These are phyloP conservation scores for Athalia circularis DNA, from an alignment of 2,888 invertebrate species.

Conservation along the genomic window DNA sequence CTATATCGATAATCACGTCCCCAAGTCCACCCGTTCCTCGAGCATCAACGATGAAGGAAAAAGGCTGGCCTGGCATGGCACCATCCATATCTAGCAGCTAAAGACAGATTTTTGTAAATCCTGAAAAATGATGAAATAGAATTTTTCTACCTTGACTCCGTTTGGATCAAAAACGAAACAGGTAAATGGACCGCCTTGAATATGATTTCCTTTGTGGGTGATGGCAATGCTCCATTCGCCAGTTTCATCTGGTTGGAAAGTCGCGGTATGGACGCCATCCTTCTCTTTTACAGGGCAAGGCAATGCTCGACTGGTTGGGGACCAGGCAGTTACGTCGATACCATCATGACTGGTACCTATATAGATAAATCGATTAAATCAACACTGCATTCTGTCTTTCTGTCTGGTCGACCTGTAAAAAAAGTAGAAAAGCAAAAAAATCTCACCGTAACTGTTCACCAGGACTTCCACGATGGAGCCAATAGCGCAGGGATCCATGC, in stretches of 20 bases:
- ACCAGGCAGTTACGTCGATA: slow-evolving; percentile 93
- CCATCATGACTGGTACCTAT: slow-evolving; percentile 77
- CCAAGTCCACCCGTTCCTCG: slow-evolving; percentile 89
- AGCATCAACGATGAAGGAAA: slow-evolving; percentile 87
- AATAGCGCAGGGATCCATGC: slow-evolving; percentile 96
- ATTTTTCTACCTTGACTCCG: slow-evolving; percentile 81
- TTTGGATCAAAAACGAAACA: slow-evolving; percentile 97
- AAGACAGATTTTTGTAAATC: slow-evolving; percentile 36
- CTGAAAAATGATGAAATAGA: background rate
- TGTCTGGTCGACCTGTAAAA: background rate
- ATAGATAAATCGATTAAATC: slow-evolving; percentile 15
- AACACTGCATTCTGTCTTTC: background rate
- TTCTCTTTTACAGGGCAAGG: slow-evolving; percentile 89
- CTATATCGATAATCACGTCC: slow-evolving; percentile 91
- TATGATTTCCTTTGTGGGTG: slow-evolving; percentile 96
- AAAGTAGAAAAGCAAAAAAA: slow-evolving; percentile 31
- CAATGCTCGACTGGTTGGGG: slow-evolving; percentile 90
- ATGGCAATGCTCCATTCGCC: slow-evolving; percentile 98
- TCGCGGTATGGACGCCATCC: slow-evolving; percentile 95
- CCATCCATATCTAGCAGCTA: slow-evolving; percentile 85
- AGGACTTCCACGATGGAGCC: slow-evolving; percentile 97
- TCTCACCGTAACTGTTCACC: slow-evolving; percentile 86
- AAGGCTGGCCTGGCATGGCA: slow-evolving; percentile 89
- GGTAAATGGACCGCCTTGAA: slow-evolving; percentile 96
- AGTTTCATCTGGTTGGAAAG: slow-evolving; percentile 97